Percentiles rank a stretch among this genome's conserved stretches.
Evolutionary conservation across 2,888 invertebrate genomes (phyloP).

Genomic region (Malachius bipustulatus): DNA sequence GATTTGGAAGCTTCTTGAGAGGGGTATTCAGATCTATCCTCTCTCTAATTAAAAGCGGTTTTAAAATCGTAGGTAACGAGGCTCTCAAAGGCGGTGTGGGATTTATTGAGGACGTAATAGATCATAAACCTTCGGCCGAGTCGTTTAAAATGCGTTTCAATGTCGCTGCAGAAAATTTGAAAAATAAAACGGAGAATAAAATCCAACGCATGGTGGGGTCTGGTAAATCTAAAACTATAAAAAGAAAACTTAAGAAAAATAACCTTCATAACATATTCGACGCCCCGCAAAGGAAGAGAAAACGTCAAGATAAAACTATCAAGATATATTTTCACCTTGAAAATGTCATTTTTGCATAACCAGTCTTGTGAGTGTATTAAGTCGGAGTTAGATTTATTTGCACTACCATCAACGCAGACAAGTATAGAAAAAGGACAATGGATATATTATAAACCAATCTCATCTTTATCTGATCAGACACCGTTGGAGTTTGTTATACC

Average conservation of each 20-base stretch:
- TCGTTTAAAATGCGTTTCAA: not conserved
- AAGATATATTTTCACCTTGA: slow-evolving; percentile 13
- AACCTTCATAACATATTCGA: not conserved
- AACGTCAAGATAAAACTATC: not conserved
- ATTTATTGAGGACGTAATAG: not conserved
- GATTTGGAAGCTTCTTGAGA: slow-evolving; percentile 1
- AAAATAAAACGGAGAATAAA: not conserved
- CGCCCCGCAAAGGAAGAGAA: not conserved
- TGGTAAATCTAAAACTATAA: too few relatives aligned
- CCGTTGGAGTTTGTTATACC: slow-evolving; percentile 22
- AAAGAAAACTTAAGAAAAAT: not conserved
- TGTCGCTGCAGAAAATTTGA: not conserved
- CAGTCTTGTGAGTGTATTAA: slow-evolving; percentile 19
- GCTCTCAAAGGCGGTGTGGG: slow-evolving; percentile 1
- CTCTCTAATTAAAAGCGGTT: slow-evolving; percentile 1
- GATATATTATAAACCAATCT: slow-evolving; percentile 21
- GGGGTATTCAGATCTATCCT: not conserved
- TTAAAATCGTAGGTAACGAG: not conserved
- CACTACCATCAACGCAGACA: slow-evolving; percentile 21
- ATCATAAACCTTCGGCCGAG: not conserved
- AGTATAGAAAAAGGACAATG: slow-evolving; percentile 19
- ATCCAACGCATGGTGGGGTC: not conserved
- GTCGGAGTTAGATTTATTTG: slow-evolving; percentile 20
- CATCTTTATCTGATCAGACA: slow-evolving; percentile 19
- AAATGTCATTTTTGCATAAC: slow-evolving; percentile 19